Conservation (phyloP, 2,888 invertebrate species). For the Copidosoma aretas region DNA sequence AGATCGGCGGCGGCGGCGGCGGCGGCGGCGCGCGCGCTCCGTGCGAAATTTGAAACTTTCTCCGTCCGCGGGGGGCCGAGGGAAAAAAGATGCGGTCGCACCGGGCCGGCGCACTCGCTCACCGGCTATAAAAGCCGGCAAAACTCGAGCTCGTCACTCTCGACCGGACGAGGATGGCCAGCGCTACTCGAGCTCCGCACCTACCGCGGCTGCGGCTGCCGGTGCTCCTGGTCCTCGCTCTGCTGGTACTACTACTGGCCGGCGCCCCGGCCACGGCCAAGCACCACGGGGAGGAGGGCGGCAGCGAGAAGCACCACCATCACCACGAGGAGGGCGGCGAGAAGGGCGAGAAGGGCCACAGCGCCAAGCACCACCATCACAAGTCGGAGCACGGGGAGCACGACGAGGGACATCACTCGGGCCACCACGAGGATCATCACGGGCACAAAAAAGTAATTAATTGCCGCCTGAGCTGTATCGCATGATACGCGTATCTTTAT, state of each 20-base stretch:
- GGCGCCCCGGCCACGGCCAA: slow-evolving; percentile 44
- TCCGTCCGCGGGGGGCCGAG: background rate
- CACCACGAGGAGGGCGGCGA: slow-evolving; percentile 76
- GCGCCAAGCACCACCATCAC: slow-evolving; percentile 78
- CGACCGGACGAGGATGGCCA: slow-evolving; percentile 27
- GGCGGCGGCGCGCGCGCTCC: background rate
- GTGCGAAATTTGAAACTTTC: background rate
- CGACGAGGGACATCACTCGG: slow-evolving; percentile 68
- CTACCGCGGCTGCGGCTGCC: slow-evolving; percentile 7
- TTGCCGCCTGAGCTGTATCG: too few species aligned
- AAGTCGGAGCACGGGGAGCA: slow-evolving; percentile 67
- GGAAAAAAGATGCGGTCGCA: slow-evolving; percentile 9
- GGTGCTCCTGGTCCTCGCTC: slow-evolving; percentile 12
- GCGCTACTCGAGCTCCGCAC: slow-evolving; percentile 3
- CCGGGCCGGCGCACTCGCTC: slow-evolving; percentile 18
- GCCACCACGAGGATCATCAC: slow-evolving; percentile 69
- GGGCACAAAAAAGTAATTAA: slow-evolving; percentile 63
- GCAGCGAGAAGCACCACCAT: slow-evolving; percentile 72
- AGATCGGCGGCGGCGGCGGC: too few species aligned
- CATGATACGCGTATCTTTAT: too few species aligned
- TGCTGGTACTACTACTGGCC: slow-evolving; percentile 10
- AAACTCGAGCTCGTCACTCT: background rate
- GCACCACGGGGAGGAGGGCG: slow-evolving; percentile 73
- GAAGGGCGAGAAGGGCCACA: slow-evolving; percentile 81
- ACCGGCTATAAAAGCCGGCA: slow-evolving; percentile 19